phyloP scores from a whole-genome alignment of 2,797 vertebrate genomes.

The Sylvia borin region DNA sequence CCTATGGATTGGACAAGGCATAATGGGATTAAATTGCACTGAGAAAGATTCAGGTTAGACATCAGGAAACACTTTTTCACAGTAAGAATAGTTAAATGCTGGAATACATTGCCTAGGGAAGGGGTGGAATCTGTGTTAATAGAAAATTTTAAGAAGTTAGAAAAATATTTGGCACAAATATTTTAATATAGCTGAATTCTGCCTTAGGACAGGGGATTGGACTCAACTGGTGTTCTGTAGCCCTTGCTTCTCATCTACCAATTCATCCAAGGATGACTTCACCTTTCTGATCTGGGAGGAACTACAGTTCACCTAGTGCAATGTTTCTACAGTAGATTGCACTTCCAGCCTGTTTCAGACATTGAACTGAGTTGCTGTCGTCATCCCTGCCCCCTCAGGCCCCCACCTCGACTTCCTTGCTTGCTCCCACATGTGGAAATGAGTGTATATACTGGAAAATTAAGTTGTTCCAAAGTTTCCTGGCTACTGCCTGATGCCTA shows the following conservation, averaged over 20 bases:
- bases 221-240: conserved; percentile 16
- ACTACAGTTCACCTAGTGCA: not conserved
- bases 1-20: conserved; percentile 12
- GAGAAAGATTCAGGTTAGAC: conserved; percentile 31
- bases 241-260: not conserved
- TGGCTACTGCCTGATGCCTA: conserved; percentile 31
- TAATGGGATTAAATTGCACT: conserved; percentile 39
- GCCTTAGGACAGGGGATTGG: conserved; percentile 40
- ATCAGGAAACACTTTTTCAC: conserved; percentile 53
- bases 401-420: not conserved
- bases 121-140: conserved; percentile 51
- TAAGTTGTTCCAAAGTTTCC: not conserved
- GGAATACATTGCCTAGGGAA: conserved; percentile 60
- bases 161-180: conserved; percentile 55
- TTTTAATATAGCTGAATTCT: conserved; percentile 42
- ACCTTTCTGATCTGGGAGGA: conserved; percentile 14
- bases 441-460: conserved; percentile 22
- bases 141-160: conserved; percentile 39
- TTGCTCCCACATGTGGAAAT: conserved; percentile 32
- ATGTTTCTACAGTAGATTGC: not conserved
- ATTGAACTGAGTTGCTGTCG: not conserved
- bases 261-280: conserved; percentile 55
- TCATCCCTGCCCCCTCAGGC: not conserved
- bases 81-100: conserved; percentile 25
- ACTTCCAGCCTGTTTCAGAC: not conserved